These are phyloP conservation scores for Trematocara zebra DNA, from an alignment of 2,113 vertebrate genomes.

Conservation along the genomic window DNA sequence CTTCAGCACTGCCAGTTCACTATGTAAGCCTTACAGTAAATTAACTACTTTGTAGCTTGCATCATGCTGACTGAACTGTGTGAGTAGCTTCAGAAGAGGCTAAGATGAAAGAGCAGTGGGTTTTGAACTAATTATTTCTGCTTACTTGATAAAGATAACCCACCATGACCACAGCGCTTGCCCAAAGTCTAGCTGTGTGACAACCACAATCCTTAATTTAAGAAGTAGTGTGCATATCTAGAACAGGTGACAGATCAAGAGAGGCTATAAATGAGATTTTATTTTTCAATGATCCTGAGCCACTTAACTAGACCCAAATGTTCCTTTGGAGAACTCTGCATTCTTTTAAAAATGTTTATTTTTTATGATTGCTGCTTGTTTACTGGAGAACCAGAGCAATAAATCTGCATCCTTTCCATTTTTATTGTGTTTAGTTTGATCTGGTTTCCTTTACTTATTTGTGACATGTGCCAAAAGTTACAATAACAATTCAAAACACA, in stretches of 20 bases:
- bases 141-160: constrained; percentile 42
- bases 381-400: not conserved
- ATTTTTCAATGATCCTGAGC: not conserved
- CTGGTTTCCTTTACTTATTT: not conserved
- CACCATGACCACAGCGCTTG: constrained; percentile 17
- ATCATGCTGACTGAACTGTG: constrained; percentile 19
- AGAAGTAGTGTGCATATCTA: not conserved
- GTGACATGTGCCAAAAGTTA: not conserved
- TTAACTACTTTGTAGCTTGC: constrained; percentile 21
- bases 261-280: not conserved
- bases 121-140: constrained; percentile 47
- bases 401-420: not conserved
- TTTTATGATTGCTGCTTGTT: not conserved
- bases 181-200: constrained; percentile 7
- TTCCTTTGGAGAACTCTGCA: not conserved
- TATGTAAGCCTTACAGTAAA: constrained; percentile 11
- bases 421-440: not conserved
- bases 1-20: not conserved
- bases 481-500: not conserved
- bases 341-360: not conserved
- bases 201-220: not conserved
- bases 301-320: not conserved
- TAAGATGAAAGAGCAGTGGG: constrained; percentile 41
- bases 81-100: constrained; percentile 22
- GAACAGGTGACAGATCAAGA: not conserved